phyloP scores from a whole-genome alignment of 2,113 vertebrate genomes.

The Onychostruthus taczanowskii region DNA sequence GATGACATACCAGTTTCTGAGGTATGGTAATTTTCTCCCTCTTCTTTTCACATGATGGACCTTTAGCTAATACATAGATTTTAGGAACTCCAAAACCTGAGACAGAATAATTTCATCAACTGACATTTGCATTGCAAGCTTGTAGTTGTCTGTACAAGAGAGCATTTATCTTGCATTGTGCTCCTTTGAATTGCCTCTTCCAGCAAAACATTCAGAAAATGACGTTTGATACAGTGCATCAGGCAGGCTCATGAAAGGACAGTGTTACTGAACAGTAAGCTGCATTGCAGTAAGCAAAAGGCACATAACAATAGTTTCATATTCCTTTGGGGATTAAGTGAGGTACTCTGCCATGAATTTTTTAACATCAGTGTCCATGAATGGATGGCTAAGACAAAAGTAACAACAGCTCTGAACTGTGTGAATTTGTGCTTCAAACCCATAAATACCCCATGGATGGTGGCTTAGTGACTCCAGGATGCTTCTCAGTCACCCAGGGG shows the following conservation, averaged over 20 bases:
- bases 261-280: neutral
- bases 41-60: neutral
- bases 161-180: neutral
- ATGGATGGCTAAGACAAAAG: neutral
- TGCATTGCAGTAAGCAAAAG: neutral
- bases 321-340: neutral
- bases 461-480: rapidly evolving
- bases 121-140: neutral
- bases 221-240: neutral
- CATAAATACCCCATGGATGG: rapidly evolving
- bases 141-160: neutral
- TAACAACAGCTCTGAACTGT: neutral
- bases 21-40: neutral
- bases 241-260: neutral
- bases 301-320: neutral
- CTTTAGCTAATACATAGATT: neutral
- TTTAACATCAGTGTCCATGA: neutral
- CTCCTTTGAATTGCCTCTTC: neutral
- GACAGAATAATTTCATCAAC: neutral
- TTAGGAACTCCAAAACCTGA: neutral
- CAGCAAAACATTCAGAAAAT: neutral
- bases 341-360: neutral
- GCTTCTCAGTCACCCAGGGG: neutral
- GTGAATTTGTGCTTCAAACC: neutral
- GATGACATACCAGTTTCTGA: neutral